Evolutionary conservation across 1,140 invertebrate species (phyloP), one percentile per base, ranked within the genome.

Genomic region (Ceratosolen solmsi): DNA sequence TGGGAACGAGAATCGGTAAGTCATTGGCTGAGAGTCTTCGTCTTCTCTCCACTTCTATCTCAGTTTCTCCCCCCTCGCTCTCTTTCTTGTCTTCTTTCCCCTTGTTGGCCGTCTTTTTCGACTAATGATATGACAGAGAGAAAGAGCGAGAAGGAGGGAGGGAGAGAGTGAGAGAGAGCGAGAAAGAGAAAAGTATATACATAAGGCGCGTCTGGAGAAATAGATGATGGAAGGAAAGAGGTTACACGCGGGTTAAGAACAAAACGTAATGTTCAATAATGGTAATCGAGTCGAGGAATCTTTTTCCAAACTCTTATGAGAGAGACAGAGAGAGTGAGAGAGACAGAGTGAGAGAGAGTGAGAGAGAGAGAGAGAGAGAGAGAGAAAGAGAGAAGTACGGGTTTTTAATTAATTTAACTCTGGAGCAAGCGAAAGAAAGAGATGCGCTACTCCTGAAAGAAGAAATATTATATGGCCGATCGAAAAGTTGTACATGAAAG

Each of bases 1-100:
- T 91, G 89, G 89, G 90, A 91, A 91, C 88, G 86, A 87, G 89
- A 91, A 88, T 89, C 83, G 86, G 86, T 86, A 83, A 85, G 85
- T 85, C 87, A 88, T 86, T 86, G 84, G 86, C 78, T 71, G 78
- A 79, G 79, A 71, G 80, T 71, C 79, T 73, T 81, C 46, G 38
- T 58, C 72, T 60, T 68, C 51, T 71, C 30, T 81, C 72, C 30
- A 54, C 60, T 84, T 86, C 83, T 86, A 72, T 85, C 81, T 77
- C 78, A 33, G 79, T 77, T 82, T 80, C 84, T 65, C 46, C 81
- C 78, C 51, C 30, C 36, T 17, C 30, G 58, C 68, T 27, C 33
- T 77, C 41, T 51, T 15, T 63, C 46, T 22, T 8, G 51, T 72
- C 78, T 76, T 81, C 85, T 78, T 78, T 86, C 80, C 76, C 73